Evolutionary conservation across 2,888 invertebrate genomes (phyloP).

Genomic region (Scaptomyza polygonia): DNA sequence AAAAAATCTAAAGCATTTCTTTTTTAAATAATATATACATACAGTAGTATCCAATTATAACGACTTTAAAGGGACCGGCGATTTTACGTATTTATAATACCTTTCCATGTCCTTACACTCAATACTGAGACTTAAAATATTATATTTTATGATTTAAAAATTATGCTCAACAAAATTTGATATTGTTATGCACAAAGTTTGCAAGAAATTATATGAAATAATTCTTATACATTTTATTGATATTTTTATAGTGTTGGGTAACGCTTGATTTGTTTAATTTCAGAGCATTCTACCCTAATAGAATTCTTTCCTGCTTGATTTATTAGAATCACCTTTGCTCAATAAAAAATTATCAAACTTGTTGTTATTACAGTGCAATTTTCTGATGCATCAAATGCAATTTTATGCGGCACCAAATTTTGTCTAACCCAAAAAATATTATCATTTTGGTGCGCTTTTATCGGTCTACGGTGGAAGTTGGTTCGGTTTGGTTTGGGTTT

Average conservation of each 20-base stretch:
- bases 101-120: too few relatives aligned
- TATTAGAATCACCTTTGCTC: constrained; percentile 31
- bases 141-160: too few relatives aligned
- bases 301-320: constrained; percentile 37
- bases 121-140: too few relatives aligned
- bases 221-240: not conserved
- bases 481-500: not conserved
- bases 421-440: constrained; percentile 43
- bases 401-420: constrained; percentile 54
- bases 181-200: too few relatives aligned
- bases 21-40: too few relatives aligned
- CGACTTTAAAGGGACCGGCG: too few relatives aligned
- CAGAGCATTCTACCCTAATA: not conserved
- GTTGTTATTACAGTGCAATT: constrained; percentile 36
- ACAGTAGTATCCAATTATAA: too few relatives aligned
- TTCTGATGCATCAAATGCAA: constrained; percentile 54
- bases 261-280: too few relatives aligned
- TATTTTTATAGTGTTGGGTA: too few relatives aligned
- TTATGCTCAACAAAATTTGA: not conserved
- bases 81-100: too few relatives aligned
- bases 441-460: constrained; percentile 28
- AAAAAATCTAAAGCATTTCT: too few relatives aligned
- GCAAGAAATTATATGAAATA: not conserved
- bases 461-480: not conserved
- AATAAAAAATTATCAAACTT: not conserved